phyloP scores from a whole-genome alignment of 2,113 vertebrate species.

The Osmerus mordax region DNA sequence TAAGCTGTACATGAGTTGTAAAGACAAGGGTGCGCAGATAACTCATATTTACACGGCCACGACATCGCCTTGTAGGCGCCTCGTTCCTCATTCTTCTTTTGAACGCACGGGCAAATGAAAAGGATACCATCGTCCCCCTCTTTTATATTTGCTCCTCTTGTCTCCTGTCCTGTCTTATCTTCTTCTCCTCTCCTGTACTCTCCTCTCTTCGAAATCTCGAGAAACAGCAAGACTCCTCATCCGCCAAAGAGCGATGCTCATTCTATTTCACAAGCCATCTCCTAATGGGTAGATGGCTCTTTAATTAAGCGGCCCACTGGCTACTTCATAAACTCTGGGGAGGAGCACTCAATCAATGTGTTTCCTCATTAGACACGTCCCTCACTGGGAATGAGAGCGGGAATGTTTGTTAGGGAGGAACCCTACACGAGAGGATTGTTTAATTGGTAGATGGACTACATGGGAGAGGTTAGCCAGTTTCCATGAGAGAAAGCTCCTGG shows the following conservation, averaged over 20 bases:
- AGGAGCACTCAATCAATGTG: constrained; percentile 46
- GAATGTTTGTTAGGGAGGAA: neutral
- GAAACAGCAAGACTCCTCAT: neutral
- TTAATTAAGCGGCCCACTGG: constrained; percentile 60
- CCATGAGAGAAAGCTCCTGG: neutral
- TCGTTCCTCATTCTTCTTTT: too few species aligned
- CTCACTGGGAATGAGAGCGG: constrained; percentile 18
- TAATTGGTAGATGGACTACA: too few species aligned
- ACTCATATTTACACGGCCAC: neutral
- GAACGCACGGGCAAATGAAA: too few species aligned
- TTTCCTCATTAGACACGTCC: constrained; percentile 60
- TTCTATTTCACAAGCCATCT: constrained; percentile 53
- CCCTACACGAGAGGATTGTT: neutral
- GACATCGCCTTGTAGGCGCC: too few species aligned
- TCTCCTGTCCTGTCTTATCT: neutral
- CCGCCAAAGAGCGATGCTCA: constrained; percentile 32
- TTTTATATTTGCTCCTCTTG: too few species aligned
- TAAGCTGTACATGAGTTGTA: neutral
- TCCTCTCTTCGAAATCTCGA: neutral
- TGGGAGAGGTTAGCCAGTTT: too few species aligned
- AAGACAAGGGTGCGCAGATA: neutral
- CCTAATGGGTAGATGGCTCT: constrained; percentile 57
- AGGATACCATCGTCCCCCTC: too few species aligned
- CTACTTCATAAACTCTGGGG: constrained; percentile 48
- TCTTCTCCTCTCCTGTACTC: neutral